A percentile compares a stretch with the other conserved stretches of the same genome.
phyloP scores from a whole-genome alignment of 2,797 vertebrate genomes.

The Toxotes lorentzi region DNA sequence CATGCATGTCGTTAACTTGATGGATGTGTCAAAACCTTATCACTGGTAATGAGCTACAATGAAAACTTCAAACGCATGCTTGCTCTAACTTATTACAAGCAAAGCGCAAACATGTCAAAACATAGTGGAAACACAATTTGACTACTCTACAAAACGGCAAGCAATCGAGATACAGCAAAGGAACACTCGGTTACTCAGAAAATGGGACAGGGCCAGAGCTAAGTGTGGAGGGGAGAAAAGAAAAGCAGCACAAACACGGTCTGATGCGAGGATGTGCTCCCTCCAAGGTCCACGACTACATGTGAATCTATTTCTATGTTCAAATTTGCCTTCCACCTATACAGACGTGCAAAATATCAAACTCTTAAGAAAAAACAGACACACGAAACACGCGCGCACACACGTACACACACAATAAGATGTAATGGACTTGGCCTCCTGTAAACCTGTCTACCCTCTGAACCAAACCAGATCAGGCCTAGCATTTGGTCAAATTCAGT shows the following conservation, averaged over 20 bases:
- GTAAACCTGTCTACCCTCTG: constrained; percentile 59
- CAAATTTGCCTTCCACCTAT: constrained; percentile 65
- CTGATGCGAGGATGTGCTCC: constrained; percentile 58
- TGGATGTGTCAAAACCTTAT: constrained; percentile 59
- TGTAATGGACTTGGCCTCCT: constrained; percentile 77
- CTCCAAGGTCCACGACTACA: constrained; percentile 51
- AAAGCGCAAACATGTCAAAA: constrained; percentile 73
- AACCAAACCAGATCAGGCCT: constrained; percentile 51
- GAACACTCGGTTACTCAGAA: constrained; percentile 55
- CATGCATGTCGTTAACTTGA: constrained; percentile 53
- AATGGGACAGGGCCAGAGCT: constrained; percentile 70
- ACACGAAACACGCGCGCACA: constrained; percentile 33
- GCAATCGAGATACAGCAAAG: constrained; percentile 68
- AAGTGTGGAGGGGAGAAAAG: constrained; percentile 41
- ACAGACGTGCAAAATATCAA: constrained; percentile 79
- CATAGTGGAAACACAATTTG: constrained; percentile 55
- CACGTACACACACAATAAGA: constrained; percentile 57
- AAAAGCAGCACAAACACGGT: constrained; percentile 63
- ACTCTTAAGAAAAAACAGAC: constrained; percentile 69
- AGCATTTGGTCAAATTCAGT: constrained; percentile 80
- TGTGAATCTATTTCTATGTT: constrained; percentile 60
- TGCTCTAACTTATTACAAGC: constrained; percentile 67
- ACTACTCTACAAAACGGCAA: constrained; percentile 71
- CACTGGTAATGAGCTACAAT: constrained; percentile 62
- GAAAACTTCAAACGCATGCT: constrained; percentile 65